phyloP scores from a whole-genome alignment of 2,888 invertebrate species.

The Vandiemenella viatica region DNA sequence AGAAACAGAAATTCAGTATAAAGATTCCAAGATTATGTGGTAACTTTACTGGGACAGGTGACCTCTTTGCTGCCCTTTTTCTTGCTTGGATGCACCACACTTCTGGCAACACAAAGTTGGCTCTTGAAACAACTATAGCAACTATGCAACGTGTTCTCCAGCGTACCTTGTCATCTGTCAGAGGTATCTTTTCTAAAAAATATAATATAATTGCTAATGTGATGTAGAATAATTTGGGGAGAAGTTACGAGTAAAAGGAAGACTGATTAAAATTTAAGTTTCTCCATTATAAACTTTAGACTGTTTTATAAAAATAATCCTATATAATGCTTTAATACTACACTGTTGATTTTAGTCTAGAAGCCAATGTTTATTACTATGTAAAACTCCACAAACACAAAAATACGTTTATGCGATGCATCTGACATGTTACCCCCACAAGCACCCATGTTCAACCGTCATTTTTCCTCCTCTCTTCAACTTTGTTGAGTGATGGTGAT shows the following conservation, averaged over 20 bases:
- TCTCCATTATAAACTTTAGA: too few species aligned
- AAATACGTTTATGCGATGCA: too few species aligned
- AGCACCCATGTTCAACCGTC: too few species aligned
- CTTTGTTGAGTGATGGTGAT: too few species aligned
- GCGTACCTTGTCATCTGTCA: constrained; percentile 50
- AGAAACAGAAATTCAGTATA: constrained; percentile 29
- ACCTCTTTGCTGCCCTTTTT: constrained; percentile 81
- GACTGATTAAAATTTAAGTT: too few species aligned
- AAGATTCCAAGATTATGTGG: constrained; percentile 61
- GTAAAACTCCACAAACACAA: too few species aligned
- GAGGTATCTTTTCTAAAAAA: constrained; percentile 31
- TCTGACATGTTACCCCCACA: too few species aligned
- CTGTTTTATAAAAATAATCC: background rate
- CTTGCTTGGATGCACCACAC: constrained; percentile 68
- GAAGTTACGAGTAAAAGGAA: too few species aligned
- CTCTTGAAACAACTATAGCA: constrained; percentile 70
- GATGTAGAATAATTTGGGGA: too few species aligned
- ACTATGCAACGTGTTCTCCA: constrained; percentile 68
- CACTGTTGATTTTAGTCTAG: too few species aligned
- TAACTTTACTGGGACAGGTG: constrained; percentile 85
- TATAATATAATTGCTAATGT: background rate
- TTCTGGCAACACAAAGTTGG: constrained; percentile 44
- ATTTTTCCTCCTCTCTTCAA: too few species aligned
- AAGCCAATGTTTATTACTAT: too few species aligned
- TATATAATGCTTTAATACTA: background rate